phyloP scores from a whole-genome alignment of 1,140 invertebrate genomes.

The Coenobita brevimanus region DNA sequence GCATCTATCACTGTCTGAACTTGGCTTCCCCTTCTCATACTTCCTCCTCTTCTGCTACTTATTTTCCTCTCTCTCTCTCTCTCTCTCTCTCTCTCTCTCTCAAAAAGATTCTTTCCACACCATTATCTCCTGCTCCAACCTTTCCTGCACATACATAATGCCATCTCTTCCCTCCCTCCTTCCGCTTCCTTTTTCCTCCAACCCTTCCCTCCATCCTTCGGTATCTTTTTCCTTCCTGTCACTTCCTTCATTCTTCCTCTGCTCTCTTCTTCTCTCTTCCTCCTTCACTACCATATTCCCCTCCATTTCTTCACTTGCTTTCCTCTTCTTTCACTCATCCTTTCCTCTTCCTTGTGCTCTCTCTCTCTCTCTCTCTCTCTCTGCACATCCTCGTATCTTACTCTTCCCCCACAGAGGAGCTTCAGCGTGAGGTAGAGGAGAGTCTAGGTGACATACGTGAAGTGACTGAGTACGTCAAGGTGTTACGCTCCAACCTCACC shows the following conservation, averaged over 20 bases:
- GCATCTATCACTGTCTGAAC: too few relatives aligned
- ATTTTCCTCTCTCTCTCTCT: too few relatives aligned
- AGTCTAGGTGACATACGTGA: slow-evolving; percentile 31
- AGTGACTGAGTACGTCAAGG: slow-evolving; percentile 27
- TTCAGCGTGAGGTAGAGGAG: slow-evolving; percentile 43
- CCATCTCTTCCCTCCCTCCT: too few relatives aligned
- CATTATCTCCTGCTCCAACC: too few relatives aligned
- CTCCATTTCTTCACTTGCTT: neutral
- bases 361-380: too few relatives aligned
- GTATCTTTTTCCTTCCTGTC: neutral
- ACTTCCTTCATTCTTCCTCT: neutral
- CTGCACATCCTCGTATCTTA: too few relatives aligned
- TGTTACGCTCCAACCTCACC: slow-evolving; percentile 43
- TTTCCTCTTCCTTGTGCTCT: neutral
- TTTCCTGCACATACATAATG: too few relatives aligned
- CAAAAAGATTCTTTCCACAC: too few relatives aligned
- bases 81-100: too few relatives aligned
- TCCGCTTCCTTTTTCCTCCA: neutral
- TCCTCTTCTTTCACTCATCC: neutral
- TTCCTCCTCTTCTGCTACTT: too few relatives aligned
- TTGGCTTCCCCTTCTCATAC: too few relatives aligned
- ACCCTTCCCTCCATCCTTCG: neutral
- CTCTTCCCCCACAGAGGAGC: slow-evolving; percentile 11
- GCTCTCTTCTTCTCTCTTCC: neutral
- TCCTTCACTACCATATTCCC: neutral